These are phyloP conservation scores for Linurgus olivaceus DNA, from an alignment of 2,797 vertebrate genomes.

Conservation along the genomic window DNA sequence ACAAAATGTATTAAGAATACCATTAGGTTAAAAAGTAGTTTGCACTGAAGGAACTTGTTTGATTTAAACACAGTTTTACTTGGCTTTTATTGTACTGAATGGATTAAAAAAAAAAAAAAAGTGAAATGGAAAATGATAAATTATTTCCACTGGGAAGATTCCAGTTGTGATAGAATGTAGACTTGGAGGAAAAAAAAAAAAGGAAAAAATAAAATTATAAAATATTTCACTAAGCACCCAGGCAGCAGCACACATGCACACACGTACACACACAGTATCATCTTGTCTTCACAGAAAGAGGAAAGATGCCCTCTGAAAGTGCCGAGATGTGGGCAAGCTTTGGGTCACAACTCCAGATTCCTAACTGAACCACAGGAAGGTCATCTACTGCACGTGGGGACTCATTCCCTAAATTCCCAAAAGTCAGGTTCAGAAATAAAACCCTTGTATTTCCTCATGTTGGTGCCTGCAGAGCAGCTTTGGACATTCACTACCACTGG, in stretches of 20 bases:
- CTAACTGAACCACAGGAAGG: neutral
- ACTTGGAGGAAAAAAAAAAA: neutral
- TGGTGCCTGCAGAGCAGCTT: neutral
- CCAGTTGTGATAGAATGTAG: conserved; percentile 44
- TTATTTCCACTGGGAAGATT: conserved; percentile 54
- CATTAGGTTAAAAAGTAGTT: conserved; percentile 62
- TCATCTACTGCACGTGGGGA: neutral
- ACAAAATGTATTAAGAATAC: conserved; percentile 60
- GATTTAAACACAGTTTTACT: conserved; percentile 47
- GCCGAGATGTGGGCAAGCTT: neutral
- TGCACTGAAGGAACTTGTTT: conserved; percentile 57
- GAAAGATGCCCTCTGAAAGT: neutral
- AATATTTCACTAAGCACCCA: conserved; percentile 7
- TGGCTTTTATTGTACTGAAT: conserved; percentile 65
- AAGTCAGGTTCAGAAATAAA: neutral
- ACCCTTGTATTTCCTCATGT: neutral
- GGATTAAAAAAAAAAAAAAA: neutral
- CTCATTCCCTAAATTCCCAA: neutral
- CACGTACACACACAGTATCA: neutral
- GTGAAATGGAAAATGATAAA: conserved; percentile 48
- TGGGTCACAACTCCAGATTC: neutral
- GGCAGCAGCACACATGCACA: neutral
- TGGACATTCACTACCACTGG: neutral
- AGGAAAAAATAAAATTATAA: neutral
- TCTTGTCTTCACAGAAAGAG: neutral